Evolutionary conservation across 2,888 invertebrate species (phyloP).

Genomic region (Ophion obscuratus): DNA sequence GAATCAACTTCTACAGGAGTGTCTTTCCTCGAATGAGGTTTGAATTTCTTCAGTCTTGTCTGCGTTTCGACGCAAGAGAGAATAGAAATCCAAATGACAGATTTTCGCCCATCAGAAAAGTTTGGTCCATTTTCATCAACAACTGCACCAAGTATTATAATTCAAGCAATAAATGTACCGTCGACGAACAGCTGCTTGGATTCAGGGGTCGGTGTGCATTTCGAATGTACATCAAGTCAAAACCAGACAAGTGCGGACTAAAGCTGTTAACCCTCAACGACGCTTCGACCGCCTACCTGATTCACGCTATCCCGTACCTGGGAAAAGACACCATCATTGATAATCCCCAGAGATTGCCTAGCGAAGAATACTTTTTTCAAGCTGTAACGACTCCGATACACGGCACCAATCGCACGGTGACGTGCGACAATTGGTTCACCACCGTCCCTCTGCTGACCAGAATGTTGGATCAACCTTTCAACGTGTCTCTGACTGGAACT

Average conservation of each 20-base stretch:
- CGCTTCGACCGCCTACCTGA: conserved; percentile 60
- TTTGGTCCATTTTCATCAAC: conserved; percentile 39
- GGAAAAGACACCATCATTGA: conserved; percentile 59
- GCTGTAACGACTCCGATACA: conserved; percentile 73
- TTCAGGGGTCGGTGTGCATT: conserved; percentile 61
- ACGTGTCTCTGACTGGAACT: conserved; percentile 68
- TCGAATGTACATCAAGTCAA: conserved; percentile 58
- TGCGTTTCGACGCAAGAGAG: neutral
- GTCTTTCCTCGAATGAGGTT: neutral
- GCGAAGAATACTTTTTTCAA: conserved; percentile 70
- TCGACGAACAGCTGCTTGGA: conserved; percentile 57
- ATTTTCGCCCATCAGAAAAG: neutral
- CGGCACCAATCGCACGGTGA: conserved; percentile 72
- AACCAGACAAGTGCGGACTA: conserved; percentile 65
- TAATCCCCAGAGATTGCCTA: neutral
- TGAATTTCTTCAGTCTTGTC: neutral
- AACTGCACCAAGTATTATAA: conserved; percentile 54
- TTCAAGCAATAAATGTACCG: conserved; percentile 38
- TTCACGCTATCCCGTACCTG: conserved; percentile 67
- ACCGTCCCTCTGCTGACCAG: conserved; percentile 69
- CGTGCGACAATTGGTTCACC: conserved; percentile 44
- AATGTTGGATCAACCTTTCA: conserved; percentile 62
- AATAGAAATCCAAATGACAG: neutral
- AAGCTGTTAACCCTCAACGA: conserved; percentile 64
- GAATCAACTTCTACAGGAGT: neutral